Base-by-base conservation (phyloP, 2,888 invertebrate genomes). In the Ichneumoninae sp. region DNA sequence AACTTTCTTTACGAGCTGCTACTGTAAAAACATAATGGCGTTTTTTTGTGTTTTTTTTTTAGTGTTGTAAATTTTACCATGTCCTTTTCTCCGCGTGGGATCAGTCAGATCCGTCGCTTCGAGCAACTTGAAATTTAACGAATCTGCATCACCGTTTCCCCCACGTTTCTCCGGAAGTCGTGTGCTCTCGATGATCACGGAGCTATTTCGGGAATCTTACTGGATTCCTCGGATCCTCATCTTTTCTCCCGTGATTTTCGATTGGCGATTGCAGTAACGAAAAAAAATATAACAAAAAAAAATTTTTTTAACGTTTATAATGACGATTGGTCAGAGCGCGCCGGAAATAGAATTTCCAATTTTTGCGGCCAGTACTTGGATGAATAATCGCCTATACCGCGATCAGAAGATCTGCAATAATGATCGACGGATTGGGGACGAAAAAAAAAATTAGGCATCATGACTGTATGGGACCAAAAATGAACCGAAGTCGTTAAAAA, bases 121-220 rank as follows among this genome's bases (percentile, higher is more conserved):
- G 57, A 57, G 26, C 44, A 57, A 57, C 26, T 26, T 13, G 26
- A 22, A 22, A 4, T 57, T 57, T 57, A 26, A 26, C 57, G 22
- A 57, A 57, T 57, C 57, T 57, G 57, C 57, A 57, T 22, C 57
- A 5, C 57, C 57, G 22, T 22, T 26, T 13, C 57, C 57, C 22
- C 79, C 84, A 86, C 82, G 44, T 47, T 47, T 84, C 82, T 82
- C 82, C 84, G 72, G 84, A 87, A 82, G 83, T 85, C 65, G 57
- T 47, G 83, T 76, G 80, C 66, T 33, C 79, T 69, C 83, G 88
- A 87, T 85, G 85, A 87, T 86, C 75, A 85, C 78, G 84, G 69
- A 71, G 80, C 88, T 87, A 89, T 90, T 89, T 89, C 88, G 79
- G 86, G 89, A 85, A 26, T 80, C 72, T 86, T 75, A 75, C 82